Percentiles rank a stretch among this genome's conserved stretches.
Conservation (phyloP, 2,113 vertebrate genomes). For the human region DNA sequence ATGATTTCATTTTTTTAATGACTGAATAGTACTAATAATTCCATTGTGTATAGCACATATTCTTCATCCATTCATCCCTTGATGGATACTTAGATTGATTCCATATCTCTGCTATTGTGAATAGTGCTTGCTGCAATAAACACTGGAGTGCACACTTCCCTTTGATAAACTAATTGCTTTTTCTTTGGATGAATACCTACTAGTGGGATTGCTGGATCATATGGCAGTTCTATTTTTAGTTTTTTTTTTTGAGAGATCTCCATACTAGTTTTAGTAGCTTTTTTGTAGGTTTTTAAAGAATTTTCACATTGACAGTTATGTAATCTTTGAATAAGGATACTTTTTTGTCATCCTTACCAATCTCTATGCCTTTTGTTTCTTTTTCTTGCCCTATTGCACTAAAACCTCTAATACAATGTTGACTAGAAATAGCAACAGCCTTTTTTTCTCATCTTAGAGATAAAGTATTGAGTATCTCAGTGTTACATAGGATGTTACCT, state of each 20-base stretch:
- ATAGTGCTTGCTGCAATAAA: background rate
- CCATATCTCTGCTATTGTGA: background rate
- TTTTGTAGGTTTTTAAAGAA: background rate
- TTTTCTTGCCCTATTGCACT: background rate
- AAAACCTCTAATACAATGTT: background rate
- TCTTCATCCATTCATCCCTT: background rate
- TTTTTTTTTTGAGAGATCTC: background rate
- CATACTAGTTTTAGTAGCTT: background rate
- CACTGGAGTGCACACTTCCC: background rate
- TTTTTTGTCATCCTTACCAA: background rate
- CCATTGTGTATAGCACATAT: too few species aligned
- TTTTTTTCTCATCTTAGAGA: conserved; percentile 1
- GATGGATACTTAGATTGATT: background rate
- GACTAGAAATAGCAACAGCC: background rate
- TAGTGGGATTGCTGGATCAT: background rate
- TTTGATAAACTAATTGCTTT: background rate
- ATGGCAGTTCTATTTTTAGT: background rate
- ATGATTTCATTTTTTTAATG: background rate
- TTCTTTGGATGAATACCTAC: background rate
- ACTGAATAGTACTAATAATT: background rate
- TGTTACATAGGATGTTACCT: background rate
- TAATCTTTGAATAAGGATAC: background rate
- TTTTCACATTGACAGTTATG: background rate
- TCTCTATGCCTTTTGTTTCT: background rate
- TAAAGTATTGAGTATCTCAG: background rate